These are phyloP conservation scores for Melanogrammus aeglefinus DNA, from an alignment of 2,797 vertebrate species.

Conservation along the genomic window DNA sequence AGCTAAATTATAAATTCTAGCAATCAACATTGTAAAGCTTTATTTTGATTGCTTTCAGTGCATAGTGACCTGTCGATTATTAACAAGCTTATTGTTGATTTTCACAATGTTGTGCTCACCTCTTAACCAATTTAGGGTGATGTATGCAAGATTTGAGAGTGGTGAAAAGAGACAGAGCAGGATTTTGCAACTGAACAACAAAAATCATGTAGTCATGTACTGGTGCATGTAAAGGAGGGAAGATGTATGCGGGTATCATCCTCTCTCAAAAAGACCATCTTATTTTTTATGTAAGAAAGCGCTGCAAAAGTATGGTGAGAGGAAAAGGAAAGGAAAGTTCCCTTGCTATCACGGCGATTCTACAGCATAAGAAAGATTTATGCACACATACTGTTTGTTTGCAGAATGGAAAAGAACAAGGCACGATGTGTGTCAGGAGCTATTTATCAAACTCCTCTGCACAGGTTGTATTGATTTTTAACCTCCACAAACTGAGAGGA, in stretches of 20 bases:
- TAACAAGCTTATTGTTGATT: not conserved
- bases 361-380: constrained; percentile 60
- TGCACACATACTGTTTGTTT: constrained; percentile 66
- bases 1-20: not conserved
- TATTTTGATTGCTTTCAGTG: not conserved
- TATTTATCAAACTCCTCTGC: constrained; percentile 63
- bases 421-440: constrained; percentile 56
- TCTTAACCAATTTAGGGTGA: not conserved
- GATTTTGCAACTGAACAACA: not conserved
- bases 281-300: constrained; percentile 31
- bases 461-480: constrained; percentile 57
- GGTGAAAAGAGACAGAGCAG: not conserved
- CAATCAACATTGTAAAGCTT: not conserved
- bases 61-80: not conserved
- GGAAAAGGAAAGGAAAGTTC: constrained; percentile 44
- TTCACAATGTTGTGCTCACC: not conserved
- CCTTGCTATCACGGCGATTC: constrained; percentile 48
- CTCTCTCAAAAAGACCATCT: constrained; percentile 52
- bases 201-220: constrained; percentile 43
- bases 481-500: constrained; percentile 31
- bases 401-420: constrained; percentile 48
- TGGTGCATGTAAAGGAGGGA: constrained; percentile 37
- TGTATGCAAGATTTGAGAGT: too few species aligned
- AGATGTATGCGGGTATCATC: constrained; percentile 62
- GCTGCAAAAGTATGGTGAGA: constrained; percentile 51